A percentile compares a stretch with the other conserved stretches of the same genome.
These are phyloP conservation scores for Epistrophe eligans DNA, from an alignment of 2,888 invertebrate genomes.

Conservation along the genomic window DNA sequence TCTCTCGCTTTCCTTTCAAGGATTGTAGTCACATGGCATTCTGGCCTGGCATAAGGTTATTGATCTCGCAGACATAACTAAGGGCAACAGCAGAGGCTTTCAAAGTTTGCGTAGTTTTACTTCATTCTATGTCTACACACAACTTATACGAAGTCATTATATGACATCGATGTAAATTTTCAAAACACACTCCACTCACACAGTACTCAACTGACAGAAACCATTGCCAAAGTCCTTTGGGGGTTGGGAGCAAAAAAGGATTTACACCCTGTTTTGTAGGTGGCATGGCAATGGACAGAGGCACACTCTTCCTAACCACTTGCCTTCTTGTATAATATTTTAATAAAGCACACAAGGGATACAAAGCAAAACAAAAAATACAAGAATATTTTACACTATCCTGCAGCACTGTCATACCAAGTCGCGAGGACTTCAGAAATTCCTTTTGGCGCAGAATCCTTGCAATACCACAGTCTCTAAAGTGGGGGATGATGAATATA, in stretches of 20 bases:
- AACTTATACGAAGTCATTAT: slow-evolving; percentile 47
- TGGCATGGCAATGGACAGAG: slow-evolving; percentile 27
- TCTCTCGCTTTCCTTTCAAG: slow-evolving; percentile 17
- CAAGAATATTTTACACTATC: slow-evolving; percentile 61
- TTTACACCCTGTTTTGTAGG: slow-evolving; percentile 41
- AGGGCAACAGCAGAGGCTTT: slow-evolving; percentile 61
- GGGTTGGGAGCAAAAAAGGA: slow-evolving; percentile 3
- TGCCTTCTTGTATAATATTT: slow-evolving; percentile 50
- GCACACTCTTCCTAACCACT: slow-evolving; percentile 4
- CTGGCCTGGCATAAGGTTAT: slow-evolving; percentile 59
- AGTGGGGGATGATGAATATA: slow-evolving; percentile 37
- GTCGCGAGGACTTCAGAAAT: slow-evolving; percentile 54
- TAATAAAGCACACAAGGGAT: slow-evolving; percentile 36
- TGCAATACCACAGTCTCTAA: slow-evolving; percentile 36
- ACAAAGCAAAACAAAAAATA: slow-evolving; percentile 18
- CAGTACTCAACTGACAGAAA: slow-evolving; percentile 64
- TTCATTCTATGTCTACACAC: slow-evolving; percentile 8
- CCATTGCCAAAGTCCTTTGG: slow-evolving; percentile 67
- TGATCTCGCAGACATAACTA: slow-evolving; percentile 70
- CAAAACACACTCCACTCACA: slow-evolving; percentile 49
- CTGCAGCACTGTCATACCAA: slow-evolving; percentile 32
- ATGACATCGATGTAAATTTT: slow-evolving; percentile 46
- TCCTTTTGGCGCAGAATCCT: slow-evolving; percentile 67
- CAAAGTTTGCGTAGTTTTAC: slow-evolving; percentile 35
- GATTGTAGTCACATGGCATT: slow-evolving; percentile 61